Evolutionary conservation across 1,140 invertebrate species (phyloP), one percentile per base, ranked within the genome.

Genomic region (Chrysomallon squamiferum): DNA sequence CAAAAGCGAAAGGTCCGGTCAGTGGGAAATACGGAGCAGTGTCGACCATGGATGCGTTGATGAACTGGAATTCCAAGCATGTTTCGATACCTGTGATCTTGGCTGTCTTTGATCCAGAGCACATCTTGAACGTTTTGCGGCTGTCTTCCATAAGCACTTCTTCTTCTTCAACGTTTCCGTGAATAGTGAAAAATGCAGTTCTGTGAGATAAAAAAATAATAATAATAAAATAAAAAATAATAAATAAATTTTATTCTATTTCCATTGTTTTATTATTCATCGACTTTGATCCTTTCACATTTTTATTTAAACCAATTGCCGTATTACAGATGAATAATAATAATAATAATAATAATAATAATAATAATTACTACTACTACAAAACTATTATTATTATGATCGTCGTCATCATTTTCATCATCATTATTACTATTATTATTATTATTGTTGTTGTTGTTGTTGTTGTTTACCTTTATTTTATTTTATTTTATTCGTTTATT

Each of bases 1-100:
- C 90, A 60, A 95, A 90, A 47, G 90, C 88, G 0, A 92, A 88
- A 0, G 94, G 94, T 1, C 94, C 94, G 58, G 90, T 93, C 58
- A 96, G 85, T 13, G 94, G 74, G 73, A 95, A 92, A 68, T 91
- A 90, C 5, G 93, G 90, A 3, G 90, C 75, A 45, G 78, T 66
- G 47, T 18, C 57, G 20, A 74, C 68, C 30, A 73, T 52, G 2
- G 90, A 90, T 57, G 90, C 87, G 75, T 92, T 92, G 0, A 91
- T 90, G 73, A 92, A 90, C 77, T 89, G 85, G 77, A 93, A 91
- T 59, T 93, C 89, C 1, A 89, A 88, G 78, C 95, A 97, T 29
- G 95, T 76, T 87, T 94, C 92, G 3, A 96, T 85, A 4, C 94
- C 95, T 22, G 95, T 88, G 0, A 92, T 87, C 60, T 71, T 69